phyloP scores from a whole-genome alignment of 2,113 vertebrate species.

The Theristicus caerulescens region DNA sequence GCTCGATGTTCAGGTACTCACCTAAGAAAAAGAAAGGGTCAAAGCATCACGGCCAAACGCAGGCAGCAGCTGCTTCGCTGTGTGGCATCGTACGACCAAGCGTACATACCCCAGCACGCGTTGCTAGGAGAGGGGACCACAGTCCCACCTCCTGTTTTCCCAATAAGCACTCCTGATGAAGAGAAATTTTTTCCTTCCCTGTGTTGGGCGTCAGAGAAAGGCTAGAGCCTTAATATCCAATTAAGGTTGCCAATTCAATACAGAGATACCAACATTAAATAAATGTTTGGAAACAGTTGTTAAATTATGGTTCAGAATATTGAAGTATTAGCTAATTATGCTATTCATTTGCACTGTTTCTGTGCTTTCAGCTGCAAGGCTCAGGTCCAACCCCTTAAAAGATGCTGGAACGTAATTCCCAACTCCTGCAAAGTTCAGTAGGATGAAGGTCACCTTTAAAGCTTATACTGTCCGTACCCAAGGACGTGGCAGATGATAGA shows the following conservation, averaged over 20 bases:
- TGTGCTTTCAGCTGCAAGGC: neutral
- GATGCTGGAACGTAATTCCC: neutral
- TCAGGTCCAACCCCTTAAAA: neutral
- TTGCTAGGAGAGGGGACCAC: neutral
- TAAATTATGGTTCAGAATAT: neutral
- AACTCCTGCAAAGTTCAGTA: neutral
- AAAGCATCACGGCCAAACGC: neutral
- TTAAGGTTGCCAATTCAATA: neutral
- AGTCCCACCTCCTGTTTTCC: neutral
- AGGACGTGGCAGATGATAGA: neutral
- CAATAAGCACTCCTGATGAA: neutral
- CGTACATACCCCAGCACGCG: rapidly evolving
- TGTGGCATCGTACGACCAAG: rapidly evolving
- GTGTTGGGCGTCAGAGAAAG: neutral
- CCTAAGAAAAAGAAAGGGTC: neutral
- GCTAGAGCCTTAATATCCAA: neutral
- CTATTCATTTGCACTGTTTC: neutral
- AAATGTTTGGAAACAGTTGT: neutral
- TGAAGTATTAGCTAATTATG: neutral
- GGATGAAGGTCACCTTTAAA: neutral
- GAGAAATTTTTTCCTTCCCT: too few relatives aligned
- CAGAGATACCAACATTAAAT: neutral
- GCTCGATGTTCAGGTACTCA: neutral
- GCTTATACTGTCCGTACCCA: neutral
- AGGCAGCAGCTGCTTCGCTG: neutral